These are phyloP conservation scores for Leptinotarsa juncta DNA, from an alignment of 2,888 invertebrate genomes.

Conservation along the genomic window DNA sequence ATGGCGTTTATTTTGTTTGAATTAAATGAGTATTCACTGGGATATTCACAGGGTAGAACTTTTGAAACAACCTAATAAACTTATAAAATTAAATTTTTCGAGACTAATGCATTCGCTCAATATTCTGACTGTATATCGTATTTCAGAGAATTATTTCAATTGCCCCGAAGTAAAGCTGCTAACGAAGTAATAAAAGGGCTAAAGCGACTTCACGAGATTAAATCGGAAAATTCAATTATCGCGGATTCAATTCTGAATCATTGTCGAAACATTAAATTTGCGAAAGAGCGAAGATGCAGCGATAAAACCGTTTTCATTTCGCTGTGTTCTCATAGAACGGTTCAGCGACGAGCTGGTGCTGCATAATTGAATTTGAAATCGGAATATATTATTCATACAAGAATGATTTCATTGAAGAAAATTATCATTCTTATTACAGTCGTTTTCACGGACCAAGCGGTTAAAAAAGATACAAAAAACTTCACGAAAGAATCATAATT, in stretches of 20 bases:
- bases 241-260: slow-evolving; percentile 14
- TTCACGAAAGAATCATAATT: too few relatives aligned
- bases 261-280: slow-evolving; percentile 18
- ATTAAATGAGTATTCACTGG: too few relatives aligned
- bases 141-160: neutral
- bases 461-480: too few relatives aligned
- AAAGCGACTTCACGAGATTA: slow-evolving; percentile 10
- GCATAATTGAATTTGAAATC: slow-evolving; percentile 7
- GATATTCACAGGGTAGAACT: too few relatives aligned
- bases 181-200: slow-evolving; percentile 3
- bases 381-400: neutral
- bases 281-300: slow-evolving; percentile 15
- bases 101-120: too few relatives aligned
- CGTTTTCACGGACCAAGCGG: neutral
- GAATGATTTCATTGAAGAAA: neutral
- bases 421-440: neutral
- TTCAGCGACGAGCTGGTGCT: neutral
- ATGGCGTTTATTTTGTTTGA: too few relatives aligned
- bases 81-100: too few relatives aligned
- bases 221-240: slow-evolving; percentile 20
- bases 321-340: neutral
- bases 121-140: too few relatives aligned
- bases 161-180: neutral
- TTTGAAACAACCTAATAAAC: too few relatives aligned
- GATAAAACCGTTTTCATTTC: slow-evolving; percentile 16